phyloP scores from a whole-genome alignment of 2,113 vertebrate species.

The Chinchilla lanigera region DNA sequence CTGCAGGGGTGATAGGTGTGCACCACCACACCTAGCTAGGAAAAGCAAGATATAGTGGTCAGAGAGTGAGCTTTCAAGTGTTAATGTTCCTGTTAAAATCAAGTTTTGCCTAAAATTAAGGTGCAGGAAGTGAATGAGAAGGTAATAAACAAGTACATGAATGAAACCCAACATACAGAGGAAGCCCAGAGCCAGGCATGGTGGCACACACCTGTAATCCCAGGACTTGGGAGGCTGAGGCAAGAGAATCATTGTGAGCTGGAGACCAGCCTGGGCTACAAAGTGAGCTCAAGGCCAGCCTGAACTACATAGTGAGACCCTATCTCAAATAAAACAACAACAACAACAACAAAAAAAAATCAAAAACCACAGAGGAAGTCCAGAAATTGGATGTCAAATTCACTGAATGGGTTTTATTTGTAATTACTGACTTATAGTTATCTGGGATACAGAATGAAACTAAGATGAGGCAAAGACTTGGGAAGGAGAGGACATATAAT shows the following conservation, averaged over 20 bases:
- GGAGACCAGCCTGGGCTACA: too few species aligned
- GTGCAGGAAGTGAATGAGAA: background rate
- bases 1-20: background rate
- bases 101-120: background rate
- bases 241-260: too few species aligned
- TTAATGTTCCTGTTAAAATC: background rate
- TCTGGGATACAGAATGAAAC: background rate
- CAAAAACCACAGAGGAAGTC: background rate
- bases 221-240: too few species aligned
- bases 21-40: rapidly evolving
- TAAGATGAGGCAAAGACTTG: background rate
- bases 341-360: too few species aligned
- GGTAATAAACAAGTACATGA: background rate
- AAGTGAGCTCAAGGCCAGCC: too few species aligned
- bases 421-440: background rate
- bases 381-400: background rate
- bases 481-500: background rate
- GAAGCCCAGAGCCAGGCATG: too few species aligned
- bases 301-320: too few species aligned
- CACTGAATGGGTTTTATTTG: background rate
- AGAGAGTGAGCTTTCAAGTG: background rate
- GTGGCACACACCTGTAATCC: too few species aligned
- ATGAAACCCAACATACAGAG: background rate
- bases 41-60: background rate
- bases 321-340: too few species aligned